phyloP scores from a whole-genome alignment of 2,888 invertebrate species.

The Coenonympha glycerion region DNA sequence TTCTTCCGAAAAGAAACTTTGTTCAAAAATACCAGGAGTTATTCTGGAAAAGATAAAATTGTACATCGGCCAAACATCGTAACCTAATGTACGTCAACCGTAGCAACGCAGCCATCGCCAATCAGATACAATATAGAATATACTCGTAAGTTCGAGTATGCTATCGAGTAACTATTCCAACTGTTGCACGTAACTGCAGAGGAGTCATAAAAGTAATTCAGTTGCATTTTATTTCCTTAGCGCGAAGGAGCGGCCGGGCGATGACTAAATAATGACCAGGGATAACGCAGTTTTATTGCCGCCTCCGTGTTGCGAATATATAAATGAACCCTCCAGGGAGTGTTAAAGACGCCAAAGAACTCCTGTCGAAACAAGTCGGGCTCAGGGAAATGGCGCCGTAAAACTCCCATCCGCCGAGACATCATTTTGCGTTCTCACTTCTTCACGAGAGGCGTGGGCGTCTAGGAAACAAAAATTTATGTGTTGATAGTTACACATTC shows the following conservation, averaged over 20 bases:
- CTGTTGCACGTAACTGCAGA: conserved; percentile 27
- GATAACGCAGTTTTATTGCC: conserved; percentile 75
- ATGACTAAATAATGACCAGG: conserved; percentile 76
- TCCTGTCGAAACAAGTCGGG: conserved; percentile 69
- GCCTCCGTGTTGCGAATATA: conserved; percentile 73
- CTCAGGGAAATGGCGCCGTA: conserved; percentile 68
- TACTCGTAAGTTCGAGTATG: neutral
- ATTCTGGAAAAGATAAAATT: too few species aligned
- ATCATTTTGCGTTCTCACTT: conserved; percentile 53
- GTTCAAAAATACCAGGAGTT: too few species aligned
- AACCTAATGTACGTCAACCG: too few species aligned
- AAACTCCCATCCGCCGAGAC: conserved; percentile 66
- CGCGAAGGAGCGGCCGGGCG: conserved; percentile 54
- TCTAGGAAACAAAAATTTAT: conserved; percentile 50
- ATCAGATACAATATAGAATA: neutral
- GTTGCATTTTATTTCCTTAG: conserved; percentile 65
- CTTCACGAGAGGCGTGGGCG: conserved; percentile 49
- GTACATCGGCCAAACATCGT: too few species aligned
- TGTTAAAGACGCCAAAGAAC: conserved; percentile 74
- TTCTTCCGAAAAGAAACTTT: too few species aligned
- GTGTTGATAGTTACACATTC: too few species aligned
- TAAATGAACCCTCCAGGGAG: conserved; percentile 73
- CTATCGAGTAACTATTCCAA: conserved; percentile 1
- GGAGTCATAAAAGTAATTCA: conserved; percentile 45
- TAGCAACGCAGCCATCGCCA: too few species aligned